Base-by-base conservation (phyloP, 2,113 vertebrate genomes). In the Vulpes lagopus region DNA sequence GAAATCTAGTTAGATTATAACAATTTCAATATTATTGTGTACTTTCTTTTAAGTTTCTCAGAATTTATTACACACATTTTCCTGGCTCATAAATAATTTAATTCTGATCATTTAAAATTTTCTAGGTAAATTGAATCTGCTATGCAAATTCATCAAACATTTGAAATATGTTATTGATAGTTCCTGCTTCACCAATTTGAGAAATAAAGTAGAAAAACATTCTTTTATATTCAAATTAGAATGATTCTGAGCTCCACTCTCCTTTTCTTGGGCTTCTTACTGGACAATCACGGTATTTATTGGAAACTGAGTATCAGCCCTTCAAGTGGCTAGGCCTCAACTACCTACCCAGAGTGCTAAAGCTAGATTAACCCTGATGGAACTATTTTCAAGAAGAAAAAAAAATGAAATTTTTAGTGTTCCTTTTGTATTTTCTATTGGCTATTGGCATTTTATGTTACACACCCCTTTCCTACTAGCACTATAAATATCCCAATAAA, bases 61-160 rank as follows among this genome's bases (percentile, higher is more conserved):
- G 67, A 78, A 89, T 69, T n/a, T 62, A 92, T 92, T 71, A 95
- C 11, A 4, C n/a, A 80, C 15, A 74, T 83, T 73, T 79, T 93
- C 73, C 73, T 94, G 35, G 10, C 17, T 93, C 84, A 87, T 67
- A 92, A 94, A 94, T 91, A 89, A 91, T 92, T 96, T 83, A 73
- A 95, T 89, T 96, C 71, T 93, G 69, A 91, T 32, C 83, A 57
- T 35, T 89, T 96, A 94, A 97, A 91, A 53, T 65, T 71, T 95
- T 62, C 35, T 88, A 69, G 53, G 22, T 95, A 81, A 96, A 84
- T 67, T 80, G 49, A 92, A 94, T 85, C 12, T 73, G 51, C 49
- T 57, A 74, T 30, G 30, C 10, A 94, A 94, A 94, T 94, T 94
- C 12, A 95, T 88, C 94, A 92, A 96, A 69, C 53, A 89, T 80